Evolutionary conservation across 2,797 vertebrate genomes (phyloP).

Genomic region (Anabas testudineus): DNA sequence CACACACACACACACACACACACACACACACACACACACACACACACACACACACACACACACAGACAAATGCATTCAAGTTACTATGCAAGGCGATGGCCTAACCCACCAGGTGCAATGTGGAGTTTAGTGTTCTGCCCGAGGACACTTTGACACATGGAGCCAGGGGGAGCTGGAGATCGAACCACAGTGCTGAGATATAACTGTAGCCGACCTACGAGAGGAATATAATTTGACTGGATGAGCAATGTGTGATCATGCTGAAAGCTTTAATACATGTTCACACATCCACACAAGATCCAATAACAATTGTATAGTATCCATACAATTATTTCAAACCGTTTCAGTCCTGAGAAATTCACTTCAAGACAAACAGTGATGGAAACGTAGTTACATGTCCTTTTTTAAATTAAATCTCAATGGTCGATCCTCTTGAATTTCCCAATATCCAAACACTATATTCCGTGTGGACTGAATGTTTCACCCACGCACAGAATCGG

Average conservation of each 20-base stretch:
- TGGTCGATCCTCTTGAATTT: conserved; percentile 34
- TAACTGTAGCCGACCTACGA: neutral
- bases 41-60: no score
- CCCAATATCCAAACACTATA: neutral
- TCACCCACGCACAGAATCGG: neutral
- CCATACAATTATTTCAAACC: neutral
- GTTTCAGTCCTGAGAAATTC: no score
- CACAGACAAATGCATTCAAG: no score
- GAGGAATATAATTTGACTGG: neutral
- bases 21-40: no score
- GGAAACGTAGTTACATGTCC: neutral
- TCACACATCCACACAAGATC: neutral
- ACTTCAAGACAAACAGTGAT: neutral
- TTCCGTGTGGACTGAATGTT: conserved; percentile 14
- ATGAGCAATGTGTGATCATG: neutral
- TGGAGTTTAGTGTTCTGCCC: no score
- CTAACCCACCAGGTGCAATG: no score
- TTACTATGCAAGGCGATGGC: no score
- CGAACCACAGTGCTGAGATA: no score
- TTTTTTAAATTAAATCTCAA: neutral
- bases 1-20: no score
- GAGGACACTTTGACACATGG: no score
- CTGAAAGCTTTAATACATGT: neutral
- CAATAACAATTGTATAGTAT: neutral
- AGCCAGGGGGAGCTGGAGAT: no score